phyloP scores from a whole-genome alignment of 2,113 vertebrate genomes.

The Dasypus novemcinctus region DNA sequence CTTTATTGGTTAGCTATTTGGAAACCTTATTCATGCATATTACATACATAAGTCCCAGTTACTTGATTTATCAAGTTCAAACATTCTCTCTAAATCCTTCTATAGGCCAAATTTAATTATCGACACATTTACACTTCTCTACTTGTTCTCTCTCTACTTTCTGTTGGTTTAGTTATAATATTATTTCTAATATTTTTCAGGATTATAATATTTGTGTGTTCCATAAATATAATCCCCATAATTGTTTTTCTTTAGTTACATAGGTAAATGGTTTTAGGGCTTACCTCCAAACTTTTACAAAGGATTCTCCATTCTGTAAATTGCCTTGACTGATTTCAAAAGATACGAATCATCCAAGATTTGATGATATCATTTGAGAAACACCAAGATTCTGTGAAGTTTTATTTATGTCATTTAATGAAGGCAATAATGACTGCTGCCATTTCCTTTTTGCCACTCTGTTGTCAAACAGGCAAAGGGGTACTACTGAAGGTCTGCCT shows the following conservation, averaged over 20 bases:
- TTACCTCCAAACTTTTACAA: background rate
- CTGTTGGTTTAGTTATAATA: background rate
- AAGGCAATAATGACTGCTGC: background rate
- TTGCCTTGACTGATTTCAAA: conserved; percentile 4
- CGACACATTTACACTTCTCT: background rate
- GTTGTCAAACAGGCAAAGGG: background rate
- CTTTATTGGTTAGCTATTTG: background rate
- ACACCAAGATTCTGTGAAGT: background rate
- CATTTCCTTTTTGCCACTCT: background rate
- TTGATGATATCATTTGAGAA: background rate
- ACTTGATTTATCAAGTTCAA: background rate
- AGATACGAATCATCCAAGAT: background rate
- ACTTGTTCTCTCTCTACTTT: background rate
- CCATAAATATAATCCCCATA: background rate
- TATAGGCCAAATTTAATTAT: background rate
- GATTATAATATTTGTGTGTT: background rate
- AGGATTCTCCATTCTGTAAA: background rate
- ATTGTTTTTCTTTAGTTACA: background rate
- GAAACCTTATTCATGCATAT: background rate
- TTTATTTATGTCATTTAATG: background rate
- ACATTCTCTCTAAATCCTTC: background rate
- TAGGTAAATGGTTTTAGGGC: background rate
- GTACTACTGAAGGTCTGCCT: background rate
- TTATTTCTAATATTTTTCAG: background rate
- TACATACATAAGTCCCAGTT: background rate